A percentile compares a stretch with the other conserved stretches of the same genome.
Evolutionary conservation across 2,797 vertebrate species (phyloP).

Genomic region (Synanceia verrucosa): DNA sequence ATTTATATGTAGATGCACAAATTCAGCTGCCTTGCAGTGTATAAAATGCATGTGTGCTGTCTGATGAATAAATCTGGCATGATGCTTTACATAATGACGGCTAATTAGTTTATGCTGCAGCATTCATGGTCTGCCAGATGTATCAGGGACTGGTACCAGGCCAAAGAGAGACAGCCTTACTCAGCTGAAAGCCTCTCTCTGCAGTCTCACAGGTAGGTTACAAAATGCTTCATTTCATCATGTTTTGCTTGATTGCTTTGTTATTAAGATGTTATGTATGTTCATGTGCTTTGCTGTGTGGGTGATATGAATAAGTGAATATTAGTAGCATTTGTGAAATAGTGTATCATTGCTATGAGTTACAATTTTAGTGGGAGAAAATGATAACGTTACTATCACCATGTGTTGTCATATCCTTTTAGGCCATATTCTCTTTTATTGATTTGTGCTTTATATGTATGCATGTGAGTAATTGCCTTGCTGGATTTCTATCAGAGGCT

Average conservation of each 20-base stretch:
- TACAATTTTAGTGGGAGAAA: not conserved
- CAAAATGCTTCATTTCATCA: conserved; percentile 7
- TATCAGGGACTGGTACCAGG: conserved; percentile 59
- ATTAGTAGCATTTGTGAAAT: not conserved
- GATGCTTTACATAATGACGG: conserved; percentile 54
- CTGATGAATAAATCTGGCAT: conserved; percentile 57
- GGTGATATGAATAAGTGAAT: not conserved
- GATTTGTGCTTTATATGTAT: not conserved
- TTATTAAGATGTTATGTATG: not conserved
- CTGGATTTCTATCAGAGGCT: not conserved
- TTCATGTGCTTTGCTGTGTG: not conserved
- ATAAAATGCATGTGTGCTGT: conserved; percentile 53
- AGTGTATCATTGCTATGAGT: not conserved
- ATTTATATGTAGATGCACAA: conserved; percentile 40
- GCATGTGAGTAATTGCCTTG: not conserved
- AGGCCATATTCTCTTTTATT: not conserved
- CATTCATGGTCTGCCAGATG: conserved; percentile 65
- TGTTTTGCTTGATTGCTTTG: not conserved
- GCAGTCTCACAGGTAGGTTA: conserved; percentile 74
- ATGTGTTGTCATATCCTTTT: not conserved
- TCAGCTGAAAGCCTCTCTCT: conserved; percentile 60
- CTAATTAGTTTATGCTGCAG: conserved; percentile 63
- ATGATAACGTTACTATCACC: not conserved
- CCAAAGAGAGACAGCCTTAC: conserved; percentile 62
- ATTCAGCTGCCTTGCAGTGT: conserved; percentile 50